A percentile compares a stretch with the other conserved stretches of the same genome.
These are phyloP conservation scores for Mastomys natalensis DNA, from an alignment of 2,113 vertebrate species.

Conservation along the genomic window DNA sequence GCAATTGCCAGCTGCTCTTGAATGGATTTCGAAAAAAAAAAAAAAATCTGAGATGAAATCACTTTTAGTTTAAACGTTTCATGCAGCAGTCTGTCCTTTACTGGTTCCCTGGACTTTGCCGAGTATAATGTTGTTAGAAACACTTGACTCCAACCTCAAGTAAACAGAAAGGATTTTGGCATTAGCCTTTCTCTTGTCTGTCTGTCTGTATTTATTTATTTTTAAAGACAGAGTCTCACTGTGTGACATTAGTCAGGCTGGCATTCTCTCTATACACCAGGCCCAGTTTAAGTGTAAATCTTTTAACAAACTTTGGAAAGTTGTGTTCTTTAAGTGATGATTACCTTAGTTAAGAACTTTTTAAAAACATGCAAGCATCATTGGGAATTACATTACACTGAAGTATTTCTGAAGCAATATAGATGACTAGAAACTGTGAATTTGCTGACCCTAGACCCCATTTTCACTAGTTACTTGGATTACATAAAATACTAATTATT, in stretches of 20 bases:
- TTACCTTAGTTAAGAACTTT: neutral
- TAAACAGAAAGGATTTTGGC: neutral
- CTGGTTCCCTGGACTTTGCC: neutral
- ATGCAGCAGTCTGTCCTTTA: neutral
- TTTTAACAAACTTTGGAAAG: neutral
- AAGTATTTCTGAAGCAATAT: neutral
- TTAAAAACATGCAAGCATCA: neutral
- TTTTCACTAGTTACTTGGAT: neutral
- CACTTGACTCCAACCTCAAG: neutral
- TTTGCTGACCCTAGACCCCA: neutral
- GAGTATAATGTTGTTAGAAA: neutral
- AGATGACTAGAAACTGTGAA: neutral
- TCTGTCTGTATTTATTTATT: too few species aligned
- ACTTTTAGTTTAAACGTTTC: neutral
- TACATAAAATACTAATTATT: neutral
- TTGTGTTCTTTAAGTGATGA: neutral
- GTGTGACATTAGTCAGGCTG: neutral
- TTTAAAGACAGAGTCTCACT: neutral
- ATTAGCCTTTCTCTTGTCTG: neutral
- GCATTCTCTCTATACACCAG: neutral
- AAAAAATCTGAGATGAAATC: neutral
- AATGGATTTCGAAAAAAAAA: neutral
- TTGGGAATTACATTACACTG: neutral
- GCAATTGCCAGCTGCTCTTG: neutral
- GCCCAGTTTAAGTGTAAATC: neutral